These are phyloP conservation scores for Danionella cerebrum DNA, from an alignment of 2,113 vertebrate genomes.

Conservation along the genomic window DNA sequence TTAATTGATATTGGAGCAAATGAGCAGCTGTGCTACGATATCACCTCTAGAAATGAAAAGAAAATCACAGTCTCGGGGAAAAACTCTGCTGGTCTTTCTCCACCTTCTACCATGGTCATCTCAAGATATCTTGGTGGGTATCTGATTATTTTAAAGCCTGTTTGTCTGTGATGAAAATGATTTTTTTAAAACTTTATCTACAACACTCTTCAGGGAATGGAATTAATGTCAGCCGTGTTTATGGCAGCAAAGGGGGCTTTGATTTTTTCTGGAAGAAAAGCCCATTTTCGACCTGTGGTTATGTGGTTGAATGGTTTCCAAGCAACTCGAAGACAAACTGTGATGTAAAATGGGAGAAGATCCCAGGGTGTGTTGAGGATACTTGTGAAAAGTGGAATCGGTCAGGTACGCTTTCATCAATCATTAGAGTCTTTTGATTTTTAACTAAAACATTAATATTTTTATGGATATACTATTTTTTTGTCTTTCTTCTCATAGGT, in stretches of 20 bases:
- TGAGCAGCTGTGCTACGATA: neutral
- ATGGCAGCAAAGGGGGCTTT: slow-evolving; percentile 32
- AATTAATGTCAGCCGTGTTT: slow-evolving; percentile 1
- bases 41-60: slow-evolving; percentile 1
- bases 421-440: too few species aligned
- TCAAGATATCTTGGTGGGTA: slow-evolving; percentile 41
- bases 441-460: neutral
- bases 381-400: neutral
- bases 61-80: slow-evolving; percentile 41
- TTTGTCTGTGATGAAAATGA: neutral
- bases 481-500: slow-evolving; percentile 21
- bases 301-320: slow-evolving; percentile 60
- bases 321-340: rapidly evolving
- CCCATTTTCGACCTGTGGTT: slow-evolving; percentile 48
- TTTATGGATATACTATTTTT: neutral
- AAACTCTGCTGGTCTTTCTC: slow-evolving; percentile 48
- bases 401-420: slow-evolving; percentile 29
- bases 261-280: slow-evolving; percentile 46
- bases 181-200: neutral
- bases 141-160: neutral
- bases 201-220: neutral
- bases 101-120: slow-evolving; percentile 41
- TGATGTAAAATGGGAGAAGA: slow-evolving; percentile 49
- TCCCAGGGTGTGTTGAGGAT: slow-evolving; percentile 6
- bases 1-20: neutral